Evolutionary conservation across 2,113 vertebrate genomes (phyloP), one percentile per base, ranked within the genome.

Genomic region (Daubentonia madagascariensis): DNA sequence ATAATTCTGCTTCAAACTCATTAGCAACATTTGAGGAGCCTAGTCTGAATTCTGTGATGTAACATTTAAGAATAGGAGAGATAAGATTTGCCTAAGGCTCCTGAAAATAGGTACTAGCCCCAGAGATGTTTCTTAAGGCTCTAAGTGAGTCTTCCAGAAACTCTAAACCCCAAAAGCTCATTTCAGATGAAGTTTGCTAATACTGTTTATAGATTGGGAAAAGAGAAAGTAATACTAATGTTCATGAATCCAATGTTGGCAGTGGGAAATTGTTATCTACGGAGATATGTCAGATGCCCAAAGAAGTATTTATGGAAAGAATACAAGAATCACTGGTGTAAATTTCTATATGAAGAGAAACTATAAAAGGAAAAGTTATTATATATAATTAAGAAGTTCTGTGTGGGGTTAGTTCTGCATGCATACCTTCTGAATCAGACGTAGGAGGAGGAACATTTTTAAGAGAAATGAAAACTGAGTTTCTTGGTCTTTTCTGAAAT

Each of bases 401-500:
- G 3, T 92, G 67, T 84, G 37, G 22, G 7, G 37, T 92, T 96
- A 94, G 32, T 84, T 87, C 37, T 87, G 30, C 18, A 45, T 93
- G 85, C 14, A 28, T 78, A 16, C 28, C 20, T 86, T 89, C 52
- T 96, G 65, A 95, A 91, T 96, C 79, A 93, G 43, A 84, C 32
- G 11, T 25, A 37, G 40, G 37, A 94, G 70, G 28, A 84, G 10
- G 6, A 57, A 79, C 0, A 40, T 86, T 89, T 91, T 90, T 68
- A 85, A 85, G 61, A 92, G 63, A 75, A 94, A 63, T 35, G 20
- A 91, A 78, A 95, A 32, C 32, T 59, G 18, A 40, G 13, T 93
- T 94, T 85, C 45, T 80, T 90, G 23, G 52, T 97, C 30, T 93
- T 84, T 80, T 88, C 50, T 87, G 50, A 97, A 87, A 87, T 37